A percentile compares a stretch with the other conserved stretches of the same genome.
These are phyloP conservation scores for Epistrophe grossulariae DNA, from an alignment of 2,888 invertebrate species.

Conservation along the genomic window DNA sequence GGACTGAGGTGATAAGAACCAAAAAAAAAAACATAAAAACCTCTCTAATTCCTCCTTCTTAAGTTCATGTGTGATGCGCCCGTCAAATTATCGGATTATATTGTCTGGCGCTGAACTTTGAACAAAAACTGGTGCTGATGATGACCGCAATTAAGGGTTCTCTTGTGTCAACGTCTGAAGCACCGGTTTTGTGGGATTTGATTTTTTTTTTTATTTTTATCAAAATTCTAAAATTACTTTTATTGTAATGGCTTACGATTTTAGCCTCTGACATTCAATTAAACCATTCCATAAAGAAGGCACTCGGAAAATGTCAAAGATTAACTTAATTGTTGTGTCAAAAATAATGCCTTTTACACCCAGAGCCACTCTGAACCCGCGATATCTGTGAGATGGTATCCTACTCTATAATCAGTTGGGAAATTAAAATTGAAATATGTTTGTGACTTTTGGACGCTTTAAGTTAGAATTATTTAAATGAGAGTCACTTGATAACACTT, in stretches of 20 bases:
- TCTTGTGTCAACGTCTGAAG: constrained; percentile 47
- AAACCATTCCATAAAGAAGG: constrained; percentile 19
- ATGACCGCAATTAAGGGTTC: constrained; percentile 64
- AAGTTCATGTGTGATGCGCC: constrained; percentile 54
- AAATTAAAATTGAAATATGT: constrained; percentile 65
- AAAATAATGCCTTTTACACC: constrained; percentile 38
- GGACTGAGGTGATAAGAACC: constrained; percentile 50
- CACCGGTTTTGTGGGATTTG: constrained; percentile 40
- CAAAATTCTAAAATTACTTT: background rate
- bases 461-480: constrained; percentile 42
- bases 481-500: constrained; percentile 39
- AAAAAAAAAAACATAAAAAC: constrained; percentile 10
- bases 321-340: constrained; percentile 66
- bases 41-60: background rate
- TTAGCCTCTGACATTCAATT: constrained; percentile 58
- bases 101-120: constrained; percentile 66
- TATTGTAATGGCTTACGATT: constrained; percentile 33
- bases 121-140: constrained; percentile 1
- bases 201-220: background rate
- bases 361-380: background rate
- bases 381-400: constrained; percentile 22
- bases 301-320: constrained; percentile 40
- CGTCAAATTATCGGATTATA: constrained; percentile 75
- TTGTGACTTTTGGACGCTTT: constrained; percentile 26
- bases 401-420: constrained; percentile 61